phyloP scores from a whole-genome alignment of 2,888 invertebrate genomes.

The Monochamus alternatus region DNA sequence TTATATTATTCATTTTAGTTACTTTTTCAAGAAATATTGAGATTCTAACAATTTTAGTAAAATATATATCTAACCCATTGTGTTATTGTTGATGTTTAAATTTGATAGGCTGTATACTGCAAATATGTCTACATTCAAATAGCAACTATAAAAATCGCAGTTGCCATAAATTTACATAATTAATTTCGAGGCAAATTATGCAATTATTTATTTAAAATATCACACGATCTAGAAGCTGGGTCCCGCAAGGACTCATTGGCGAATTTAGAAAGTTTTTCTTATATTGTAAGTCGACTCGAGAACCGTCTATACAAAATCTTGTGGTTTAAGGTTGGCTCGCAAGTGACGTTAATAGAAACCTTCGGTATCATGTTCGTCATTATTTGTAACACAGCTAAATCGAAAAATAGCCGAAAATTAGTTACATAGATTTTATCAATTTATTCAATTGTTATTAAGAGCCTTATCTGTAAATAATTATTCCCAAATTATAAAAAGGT shows the following conservation, averaged over 20 bases:
- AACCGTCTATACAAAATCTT: background rate
- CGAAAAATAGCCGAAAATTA: too few species aligned
- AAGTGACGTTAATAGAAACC: background rate
- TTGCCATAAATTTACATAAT: conserved; percentile 7
- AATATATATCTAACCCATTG: too few species aligned
- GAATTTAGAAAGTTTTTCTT: conserved; percentile 10
- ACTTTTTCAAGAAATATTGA: too few species aligned
- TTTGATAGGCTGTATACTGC: too few species aligned
- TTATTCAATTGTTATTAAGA: too few species aligned
- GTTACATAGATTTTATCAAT: too few species aligned
- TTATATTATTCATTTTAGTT: too few species aligned
- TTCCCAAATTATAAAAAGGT: too few species aligned
- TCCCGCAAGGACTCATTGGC: conserved; percentile 1
- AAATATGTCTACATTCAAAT: background rate
- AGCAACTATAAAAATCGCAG: conserved; percentile 1
- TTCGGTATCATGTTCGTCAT: background rate
- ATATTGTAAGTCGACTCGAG: background rate
- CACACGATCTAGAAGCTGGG: background rate
- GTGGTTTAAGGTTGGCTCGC: background rate
- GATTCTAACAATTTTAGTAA: too few species aligned
- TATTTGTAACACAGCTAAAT: too few species aligned
- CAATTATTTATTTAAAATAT: conserved; percentile 12
- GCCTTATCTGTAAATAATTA: too few species aligned
- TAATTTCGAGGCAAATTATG: conserved; percentile 11
- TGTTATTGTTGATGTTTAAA: too few species aligned